Base-by-base conservation (phyloP, 2,113 vertebrate genomes). In the Peucedramus taeniatus region DNA sequence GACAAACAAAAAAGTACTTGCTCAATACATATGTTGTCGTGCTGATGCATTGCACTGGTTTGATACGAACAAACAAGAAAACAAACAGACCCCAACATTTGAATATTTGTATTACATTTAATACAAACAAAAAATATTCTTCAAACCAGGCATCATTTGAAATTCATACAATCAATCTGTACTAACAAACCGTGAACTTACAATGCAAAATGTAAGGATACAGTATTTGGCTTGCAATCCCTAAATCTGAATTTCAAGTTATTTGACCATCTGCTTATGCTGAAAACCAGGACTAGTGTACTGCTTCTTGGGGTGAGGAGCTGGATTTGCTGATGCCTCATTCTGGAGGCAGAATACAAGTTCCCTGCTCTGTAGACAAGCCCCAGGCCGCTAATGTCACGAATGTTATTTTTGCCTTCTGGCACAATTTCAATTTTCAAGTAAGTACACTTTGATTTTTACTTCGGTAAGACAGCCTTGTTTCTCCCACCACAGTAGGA, bases 401-500 rank as follows among this genome's bases (percentile, higher is more conserved):
- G 8, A 69, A 57, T 50, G 72, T 72, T 79, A 60, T 13, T 87
- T 91, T 28, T 42, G n/a, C 45, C 75, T 93, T 93, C 85, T 88
- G 70, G 82, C 59, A 93, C 17, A 74, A 69, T 77, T 92, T 80
- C 71, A 76, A 31, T 93, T 90, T 91, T 75, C 82, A 85, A 61
- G 77, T 31, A 60, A 42, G 35, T 9, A 70, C 23, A 50, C 86
- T 80, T 92, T 83, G 82, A 92, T 81, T 87, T 93, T 93, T 61
- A 83, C 47, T 45, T 33, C 50, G 28, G 26, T 53, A 72, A 64
- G 85, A 80, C 94, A 95, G 88, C 56, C 66, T 63, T 86, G 75
- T 57, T 92, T 83, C 66, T 95, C 83, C 54, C 86, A 74, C 30
- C 64, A 61, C 88, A 94, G 90, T 22, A 93, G 84, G 70, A 80